A percentile compares a stretch with the other conserved stretches of the same genome.
These are phyloP conservation scores for Seriola dumerili DNA, from an alignment of 2,113 vertebrate species.

Conservation along the genomic window DNA sequence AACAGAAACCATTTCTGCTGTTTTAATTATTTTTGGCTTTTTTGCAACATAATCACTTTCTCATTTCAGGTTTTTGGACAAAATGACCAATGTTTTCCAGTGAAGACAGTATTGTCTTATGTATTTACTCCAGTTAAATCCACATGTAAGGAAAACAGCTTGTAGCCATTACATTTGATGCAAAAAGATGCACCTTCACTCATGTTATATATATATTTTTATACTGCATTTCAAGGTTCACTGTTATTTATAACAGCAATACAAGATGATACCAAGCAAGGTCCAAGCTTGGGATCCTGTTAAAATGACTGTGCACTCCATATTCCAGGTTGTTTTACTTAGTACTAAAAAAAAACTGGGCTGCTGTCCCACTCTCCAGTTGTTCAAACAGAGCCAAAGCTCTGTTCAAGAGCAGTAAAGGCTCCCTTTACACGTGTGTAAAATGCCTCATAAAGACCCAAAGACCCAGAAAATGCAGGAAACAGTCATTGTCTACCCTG, in stretches of 20 bases:
- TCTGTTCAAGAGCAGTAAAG: constrained; percentile 63
- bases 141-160: neutral
- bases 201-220: too few species aligned
- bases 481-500: constrained; percentile 52
- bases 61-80: neutral
- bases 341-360: constrained; percentile 14
- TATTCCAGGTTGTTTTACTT: constrained; percentile 32
- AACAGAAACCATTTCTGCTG: neutral
- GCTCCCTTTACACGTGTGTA: constrained; percentile 63
- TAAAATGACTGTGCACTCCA: neutral
- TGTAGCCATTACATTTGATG: neutral
- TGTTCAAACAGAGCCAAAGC: constrained; percentile 52
- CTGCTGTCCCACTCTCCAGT: constrained; percentile 24
- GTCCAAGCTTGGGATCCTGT: neutral
- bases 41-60: neutral
- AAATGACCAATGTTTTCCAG: neutral
- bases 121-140: too few species aligned
- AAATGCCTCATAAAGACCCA: constrained; percentile 78
- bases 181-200: neutral
- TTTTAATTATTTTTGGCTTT: neutral
- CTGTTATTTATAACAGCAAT: neutral
- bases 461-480: constrained; percentile 67
- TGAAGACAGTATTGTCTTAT: too few species aligned
- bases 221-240: neutral
- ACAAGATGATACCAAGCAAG: neutral